phyloP scores from a whole-genome alignment of 2,888 invertebrate species.

The Diaprepes abbreviatus region DNA sequence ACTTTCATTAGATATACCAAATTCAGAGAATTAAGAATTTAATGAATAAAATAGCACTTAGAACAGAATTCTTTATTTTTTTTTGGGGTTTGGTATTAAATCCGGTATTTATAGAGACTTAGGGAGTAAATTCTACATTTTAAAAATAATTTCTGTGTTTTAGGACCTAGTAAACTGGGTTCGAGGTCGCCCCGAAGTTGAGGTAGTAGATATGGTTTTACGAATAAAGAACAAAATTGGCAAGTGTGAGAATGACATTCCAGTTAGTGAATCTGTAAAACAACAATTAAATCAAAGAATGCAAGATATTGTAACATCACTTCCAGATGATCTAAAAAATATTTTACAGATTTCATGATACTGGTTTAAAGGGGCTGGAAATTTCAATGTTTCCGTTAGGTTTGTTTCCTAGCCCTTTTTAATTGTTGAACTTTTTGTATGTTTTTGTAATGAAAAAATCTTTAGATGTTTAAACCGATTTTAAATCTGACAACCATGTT shows the following conservation, averaged over 20 bases:
- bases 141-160: conserved; percentile 51
- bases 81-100: too few relatives aligned
- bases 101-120: too few relatives aligned
- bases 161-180: conserved; percentile 94
- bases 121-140: too few relatives aligned
- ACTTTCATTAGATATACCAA: too few relatives aligned
- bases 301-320: conserved; percentile 83
- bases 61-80: too few relatives aligned
- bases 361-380: conserved; percentile 51
- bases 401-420: conserved; percentile 37
- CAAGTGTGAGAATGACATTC: conserved; percentile 68
- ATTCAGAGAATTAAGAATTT: too few relatives aligned
- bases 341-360: conserved; percentile 76
- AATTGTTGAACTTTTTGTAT: conserved; percentile 6
- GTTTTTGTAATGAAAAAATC: not conserved
- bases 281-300: conserved; percentile 79
- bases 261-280: conserved; percentile 74
- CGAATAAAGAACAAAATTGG: conserved; percentile 91
- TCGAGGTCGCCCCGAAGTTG: conserved; percentile 93
- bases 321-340: conserved; percentile 90
- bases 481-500: conserved; percentile 7
- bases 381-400: conserved; percentile 2
- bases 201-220: conserved; percentile 97
- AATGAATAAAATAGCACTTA: too few relatives aligned
- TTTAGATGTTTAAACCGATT: not conserved